Evolutionary conservation across 2,888 invertebrate genomes (phyloP).

Genomic region (Agrochola circellaris): DNA sequence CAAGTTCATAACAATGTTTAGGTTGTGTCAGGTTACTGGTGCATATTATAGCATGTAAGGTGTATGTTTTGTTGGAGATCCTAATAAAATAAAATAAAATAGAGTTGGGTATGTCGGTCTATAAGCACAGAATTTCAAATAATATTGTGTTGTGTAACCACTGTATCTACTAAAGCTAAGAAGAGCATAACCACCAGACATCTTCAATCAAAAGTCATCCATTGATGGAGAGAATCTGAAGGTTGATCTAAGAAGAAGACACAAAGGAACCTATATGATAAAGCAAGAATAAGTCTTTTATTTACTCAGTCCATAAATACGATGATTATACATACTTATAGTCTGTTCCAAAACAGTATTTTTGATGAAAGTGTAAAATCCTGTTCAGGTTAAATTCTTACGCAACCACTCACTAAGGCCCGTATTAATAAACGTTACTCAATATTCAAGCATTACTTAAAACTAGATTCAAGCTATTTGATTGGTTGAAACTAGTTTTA

Average conservation of each 20-base stretch:
- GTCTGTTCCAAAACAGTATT: background rate
- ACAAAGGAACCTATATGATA: background rate
- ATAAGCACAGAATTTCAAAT: slow-evolving; percentile 6
- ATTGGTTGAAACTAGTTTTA: no score
- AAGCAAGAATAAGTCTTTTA: background rate
- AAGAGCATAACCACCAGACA: background rate
- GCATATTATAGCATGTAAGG: no score
- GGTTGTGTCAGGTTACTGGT: no score
- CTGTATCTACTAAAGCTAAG: background rate
- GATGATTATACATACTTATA: background rate
- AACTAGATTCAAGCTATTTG: no score
- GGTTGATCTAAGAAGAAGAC: background rate
- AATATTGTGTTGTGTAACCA: background rate
- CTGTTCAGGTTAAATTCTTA: background rate
- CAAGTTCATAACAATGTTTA: no score
- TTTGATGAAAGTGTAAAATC: background rate
- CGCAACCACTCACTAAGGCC: background rate
- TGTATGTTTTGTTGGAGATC: no score
- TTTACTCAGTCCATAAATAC: background rate
- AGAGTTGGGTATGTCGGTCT: slow-evolving; percentile 12
- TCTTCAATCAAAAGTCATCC: background rate
- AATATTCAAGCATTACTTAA: no score
- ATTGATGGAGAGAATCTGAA: background rate
- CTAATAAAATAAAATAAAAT: no score
- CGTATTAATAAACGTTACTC: no score